A percentile compares a stretch with the other conserved stretches of the same genome.
These are phyloP conservation scores for Dendrolimus punctatus DNA, from an alignment of 1,140 invertebrate species.

Conservation along the genomic window DNA sequence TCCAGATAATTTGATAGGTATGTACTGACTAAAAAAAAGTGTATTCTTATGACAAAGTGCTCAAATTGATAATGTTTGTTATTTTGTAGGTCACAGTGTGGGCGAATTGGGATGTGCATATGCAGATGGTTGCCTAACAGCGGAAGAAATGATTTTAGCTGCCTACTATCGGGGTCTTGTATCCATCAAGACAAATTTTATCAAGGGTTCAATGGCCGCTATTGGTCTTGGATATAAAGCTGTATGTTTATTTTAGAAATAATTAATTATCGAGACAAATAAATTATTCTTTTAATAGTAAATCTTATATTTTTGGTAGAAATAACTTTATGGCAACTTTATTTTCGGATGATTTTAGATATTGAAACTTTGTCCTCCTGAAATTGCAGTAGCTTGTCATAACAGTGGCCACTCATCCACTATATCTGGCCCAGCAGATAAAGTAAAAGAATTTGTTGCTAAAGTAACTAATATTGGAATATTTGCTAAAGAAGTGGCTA, in stretches of 20 bases:
- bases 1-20: constrained; percentile 46
- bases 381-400: constrained; percentile 87
- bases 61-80: constrained; percentile 3
- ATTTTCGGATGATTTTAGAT: constrained; percentile 35
- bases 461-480: constrained; percentile 79
- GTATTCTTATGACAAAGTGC: background rate
- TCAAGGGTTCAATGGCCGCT: constrained; percentile 21
- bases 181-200: constrained; percentile 5
- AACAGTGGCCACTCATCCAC: constrained; percentile 87
- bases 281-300: background rate
- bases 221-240: constrained; percentile 17
- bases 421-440: constrained; percentile 84
- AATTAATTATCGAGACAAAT: background rate
- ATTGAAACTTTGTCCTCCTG: constrained; percentile 72
- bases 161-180: constrained; percentile 16
- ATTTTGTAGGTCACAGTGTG: constrained; percentile 16
- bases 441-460: constrained; percentile 78
- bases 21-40: background rate
- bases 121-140: constrained; percentile 15
- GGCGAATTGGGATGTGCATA: constrained; percentile 21
- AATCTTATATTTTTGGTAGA: no score
- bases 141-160: constrained; percentile 18
- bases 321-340: background rate
- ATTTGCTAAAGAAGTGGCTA: constrained; percentile 86
- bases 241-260: constrained; percentile 7